phyloP scores from a whole-genome alignment of 2,797 vertebrate genomes.

The Micrastur ruficollis region DNA sequence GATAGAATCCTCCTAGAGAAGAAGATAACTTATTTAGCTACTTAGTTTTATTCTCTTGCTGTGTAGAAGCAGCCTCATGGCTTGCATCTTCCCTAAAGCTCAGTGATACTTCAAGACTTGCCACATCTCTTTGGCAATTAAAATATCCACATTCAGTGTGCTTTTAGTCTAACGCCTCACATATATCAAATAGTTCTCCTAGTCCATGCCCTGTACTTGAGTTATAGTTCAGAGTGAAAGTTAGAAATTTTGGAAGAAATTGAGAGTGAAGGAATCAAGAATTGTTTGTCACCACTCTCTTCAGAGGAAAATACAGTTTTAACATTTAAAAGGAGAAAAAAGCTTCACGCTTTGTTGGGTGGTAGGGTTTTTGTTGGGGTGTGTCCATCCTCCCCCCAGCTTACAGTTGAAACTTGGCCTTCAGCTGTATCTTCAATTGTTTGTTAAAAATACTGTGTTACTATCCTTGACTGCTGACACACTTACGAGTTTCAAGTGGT shows the following conservation, averaged over 20 bases:
- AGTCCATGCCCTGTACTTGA: not conserved
- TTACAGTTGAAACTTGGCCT: not conserved
- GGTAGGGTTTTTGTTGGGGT: too few relatives aligned
- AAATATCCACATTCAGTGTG: not conserved
- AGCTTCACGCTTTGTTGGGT: not conserved
- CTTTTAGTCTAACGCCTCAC: not conserved
- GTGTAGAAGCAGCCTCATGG: not conserved
- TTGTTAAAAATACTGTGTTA: not conserved
- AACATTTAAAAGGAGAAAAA: not conserved
- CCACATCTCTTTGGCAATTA: not conserved
- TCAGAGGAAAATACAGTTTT: not conserved
- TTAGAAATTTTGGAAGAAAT: not conserved
- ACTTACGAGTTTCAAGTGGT: not conserved
- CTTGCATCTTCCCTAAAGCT: not conserved
- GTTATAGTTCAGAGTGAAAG: not conserved
- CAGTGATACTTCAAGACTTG: not conserved
- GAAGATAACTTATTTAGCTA: not conserved
- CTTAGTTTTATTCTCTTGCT: not conserved
- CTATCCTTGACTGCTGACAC: not conserved
- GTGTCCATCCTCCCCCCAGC: too few relatives aligned
- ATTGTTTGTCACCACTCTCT: not conserved
- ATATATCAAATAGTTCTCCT: not conserved
- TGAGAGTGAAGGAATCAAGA: not conserved
- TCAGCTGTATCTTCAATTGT: not conserved
- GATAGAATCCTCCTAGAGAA: not conserved